A percentile compares a stretch with the other conserved stretches of the same genome.
These are phyloP conservation scores for Nebria brevicollis DNA, from an alignment of 2,888 invertebrate genomes.

Conservation along the genomic window DNA sequence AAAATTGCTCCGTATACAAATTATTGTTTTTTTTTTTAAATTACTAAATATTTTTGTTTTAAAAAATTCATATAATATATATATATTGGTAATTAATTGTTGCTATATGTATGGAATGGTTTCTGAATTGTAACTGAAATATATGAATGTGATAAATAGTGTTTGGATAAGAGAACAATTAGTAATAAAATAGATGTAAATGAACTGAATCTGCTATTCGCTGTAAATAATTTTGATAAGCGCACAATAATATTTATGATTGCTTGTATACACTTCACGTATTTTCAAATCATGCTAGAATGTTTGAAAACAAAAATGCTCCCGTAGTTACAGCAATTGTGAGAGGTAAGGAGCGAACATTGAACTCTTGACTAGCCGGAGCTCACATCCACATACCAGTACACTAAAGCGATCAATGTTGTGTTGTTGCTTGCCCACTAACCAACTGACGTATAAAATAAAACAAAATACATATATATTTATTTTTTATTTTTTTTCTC, in stretches of 20 bases:
- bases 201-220: not conserved
- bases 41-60: no score
- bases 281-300: conserved; percentile 14
- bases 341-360: conserved; percentile 44
- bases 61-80: no score
- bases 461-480: conserved; percentile 10
- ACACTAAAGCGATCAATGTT: conserved; percentile 42
- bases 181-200: conserved; percentile 9
- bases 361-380: conserved; percentile 41
- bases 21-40: not conserved
- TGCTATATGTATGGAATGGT: not conserved
- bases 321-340: conserved; percentile 34
- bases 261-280: conserved; percentile 1
- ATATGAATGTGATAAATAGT: no score
- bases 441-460: conserved; percentile 37
- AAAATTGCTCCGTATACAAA: not conserved
- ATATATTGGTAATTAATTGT: not conserved
- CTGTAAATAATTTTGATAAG: not conserved
- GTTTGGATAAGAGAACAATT: no score
- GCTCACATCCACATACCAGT: conserved; percentile 37
- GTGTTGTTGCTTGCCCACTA: conserved; percentile 43
- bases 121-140: no score
- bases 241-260: not conserved
- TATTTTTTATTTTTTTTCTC: no score
- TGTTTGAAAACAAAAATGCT: conserved; percentile 35